Base-by-base conservation (phyloP, 1,140 invertebrate species). In the Diorhabda sublineata region DNA sequence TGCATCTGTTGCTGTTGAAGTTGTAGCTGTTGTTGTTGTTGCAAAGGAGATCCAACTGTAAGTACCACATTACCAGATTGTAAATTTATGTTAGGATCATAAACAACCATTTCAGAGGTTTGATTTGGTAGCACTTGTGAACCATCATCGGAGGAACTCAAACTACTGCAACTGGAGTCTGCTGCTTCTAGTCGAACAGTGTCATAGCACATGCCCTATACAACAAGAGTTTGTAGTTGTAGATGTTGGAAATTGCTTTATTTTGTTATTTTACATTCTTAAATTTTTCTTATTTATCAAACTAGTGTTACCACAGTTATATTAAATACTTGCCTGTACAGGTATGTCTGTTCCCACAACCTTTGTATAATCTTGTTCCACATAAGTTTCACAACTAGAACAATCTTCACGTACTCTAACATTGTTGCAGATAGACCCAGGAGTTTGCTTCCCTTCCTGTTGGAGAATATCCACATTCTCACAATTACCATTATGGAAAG, bases 131-230 rank as follows among this genome's bases (percentile, higher is more conserved):
- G 76, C 42, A 77, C 73, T 9, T 77, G 69, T 68, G 78, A 69
- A 47, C 78, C 72, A 62, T 80, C 80, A 71, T 81, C 81, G 41
- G 74, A 74, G 41, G 81, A 83, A 69, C 81, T 81, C n/a, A 81
- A 76, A 75, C 82, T 83, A 70, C 81, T 82, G 71, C 82, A 83
- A 69, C 81, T 82, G 1, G 82, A 82, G 72, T 83, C 82, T 8
- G 82, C 82, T 64, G 81, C 74, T 72, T 83, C 83, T 4, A 82
- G 82, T 26, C 81, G 78, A 64, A 82, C 82, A 59, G 83, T 82
- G 76, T 83, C 82, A 78, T 82, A 82, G 41, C 78, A 69, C 42
- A 76, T 76, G 74, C 72, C 76, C 61, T 52, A 52, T 8, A 52
- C 26, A 26, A 26, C 26, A 26, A 26, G 26, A 26, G 1, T 26